A percentile compares a stretch with the other conserved stretches of the same genome.
These are phyloP conservation scores for Dasysyrphus albostriatus DNA, from an alignment of 2,888 invertebrate species.

Conservation along the genomic window DNA sequence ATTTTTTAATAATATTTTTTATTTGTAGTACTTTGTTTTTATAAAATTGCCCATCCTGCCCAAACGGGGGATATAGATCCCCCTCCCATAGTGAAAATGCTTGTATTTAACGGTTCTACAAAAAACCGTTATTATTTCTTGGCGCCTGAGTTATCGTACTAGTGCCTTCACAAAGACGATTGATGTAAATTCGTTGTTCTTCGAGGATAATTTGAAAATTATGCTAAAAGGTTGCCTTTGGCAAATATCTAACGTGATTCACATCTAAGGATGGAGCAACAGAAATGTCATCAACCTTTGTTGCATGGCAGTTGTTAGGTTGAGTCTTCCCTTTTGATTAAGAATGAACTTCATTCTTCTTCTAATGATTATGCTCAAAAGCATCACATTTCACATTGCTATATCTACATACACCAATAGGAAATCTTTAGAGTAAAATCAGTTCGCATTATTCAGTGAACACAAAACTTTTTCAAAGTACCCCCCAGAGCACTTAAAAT, in stretches of 20 bases:
- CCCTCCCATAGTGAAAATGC: too few species aligned
- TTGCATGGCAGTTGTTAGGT: neutral
- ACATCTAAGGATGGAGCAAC: neutral
- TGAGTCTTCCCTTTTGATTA: neutral
- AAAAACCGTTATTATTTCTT: too few species aligned
- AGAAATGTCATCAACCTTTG: neutral
- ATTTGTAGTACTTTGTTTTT: too few species aligned
- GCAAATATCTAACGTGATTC: neutral
- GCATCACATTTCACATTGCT: neutral
- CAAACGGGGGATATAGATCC: too few species aligned
- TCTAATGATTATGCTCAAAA: neutral
- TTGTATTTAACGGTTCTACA: too few species aligned
- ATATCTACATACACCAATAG: too few species aligned
- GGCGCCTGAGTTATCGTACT: too few species aligned
- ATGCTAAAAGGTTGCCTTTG: neutral
- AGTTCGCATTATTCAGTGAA: constrained; percentile 23
- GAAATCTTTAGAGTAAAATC: neutral
- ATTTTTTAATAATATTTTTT: too few species aligned
- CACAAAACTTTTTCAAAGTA: constrained; percentile 4
- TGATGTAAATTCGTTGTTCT: neutral
- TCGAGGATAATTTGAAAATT: neutral
- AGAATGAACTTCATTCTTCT: neutral
- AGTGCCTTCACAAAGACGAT: neutral
- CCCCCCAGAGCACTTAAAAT: constrained; percentile 7
- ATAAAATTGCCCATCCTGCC: too few species aligned